Base-by-base conservation (phyloP, 2,113 vertebrate species). In the Oncorhynchus gorbuscha region DNA sequence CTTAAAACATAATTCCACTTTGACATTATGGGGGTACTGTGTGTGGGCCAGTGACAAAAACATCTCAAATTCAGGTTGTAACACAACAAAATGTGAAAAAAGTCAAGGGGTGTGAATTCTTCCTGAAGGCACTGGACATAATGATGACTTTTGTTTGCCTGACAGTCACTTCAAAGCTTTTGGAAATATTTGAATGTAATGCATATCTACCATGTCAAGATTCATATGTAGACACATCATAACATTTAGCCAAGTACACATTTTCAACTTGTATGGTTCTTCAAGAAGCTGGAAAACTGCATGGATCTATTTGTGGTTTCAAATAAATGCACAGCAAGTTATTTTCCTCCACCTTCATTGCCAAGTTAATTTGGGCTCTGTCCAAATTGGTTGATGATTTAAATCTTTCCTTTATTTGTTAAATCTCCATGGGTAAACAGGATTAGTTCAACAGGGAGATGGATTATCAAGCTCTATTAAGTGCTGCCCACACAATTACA, bases 381-480 rank as follows among this genome's bases (percentile, higher is more conserved):
- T 22, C n/a, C 59, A 62, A n/a, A 62, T 22, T 20, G 3, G 59
- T 62, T 62, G 59, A 62, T 62, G 59, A 62, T 62, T 5, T 62
- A 22, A 62, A 62, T 62, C 59, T 62, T 62, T 11, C 13, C 59
- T 22, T 62, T 24, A 62, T 62, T 62, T 62, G 59, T 62, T 3
- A 22, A 62, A 62, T 62, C n/a, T 62, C 59, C n/a, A n/a, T 62
- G 59, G 59, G 59, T 62, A 62, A 62, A 62, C 59, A 62, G 59
- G 59, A 62, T 62, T 22, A 62, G 59, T 62, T 62, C n/a, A 22
- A 24, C 59, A 62, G 59, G 59, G 9, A 22, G 59, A 22, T 24
- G n/a, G 59, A 62, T 62, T 62, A 24, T n/a, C 59, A 62, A 62
- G n/a, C 59, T 62, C 18, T 24, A 22, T 24, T 62, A 62, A 22